Evolutionary conservation across 2,113 vertebrate genomes (phyloP).

Genomic region (Gnathonemus echidnorhynchus): DNA sequence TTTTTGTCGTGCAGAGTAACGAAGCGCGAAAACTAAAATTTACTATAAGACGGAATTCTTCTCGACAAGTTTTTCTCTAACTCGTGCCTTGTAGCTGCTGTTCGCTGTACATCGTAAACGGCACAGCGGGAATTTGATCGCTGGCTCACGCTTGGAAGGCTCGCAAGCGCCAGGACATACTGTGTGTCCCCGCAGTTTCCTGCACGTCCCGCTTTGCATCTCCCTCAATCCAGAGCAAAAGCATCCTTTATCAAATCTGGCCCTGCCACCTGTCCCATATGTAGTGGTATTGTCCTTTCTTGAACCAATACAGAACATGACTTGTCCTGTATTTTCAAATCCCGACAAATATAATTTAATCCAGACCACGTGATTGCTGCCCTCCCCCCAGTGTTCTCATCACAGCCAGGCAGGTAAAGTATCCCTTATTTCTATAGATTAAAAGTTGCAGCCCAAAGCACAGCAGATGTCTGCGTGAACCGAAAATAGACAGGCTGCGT

Average conservation of each 20-base stretch:
- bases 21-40: not conserved
- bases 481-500: not conserved
- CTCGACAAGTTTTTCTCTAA: not conserved
- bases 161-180: too few species aligned
- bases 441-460: not conserved
- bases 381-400: not conserved
- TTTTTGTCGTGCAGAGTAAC: not conserved
- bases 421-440: not conserved
- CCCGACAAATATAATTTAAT: not conserved
- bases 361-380: not conserved
- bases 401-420: not conserved
- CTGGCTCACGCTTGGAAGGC: too few species aligned
- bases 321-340: not conserved
- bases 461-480: not conserved
- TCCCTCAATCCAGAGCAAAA: not conserved
- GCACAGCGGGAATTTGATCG: not conserved
- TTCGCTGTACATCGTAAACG: not conserved
- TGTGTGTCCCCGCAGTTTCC: too few species aligned
- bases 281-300: not conserved
- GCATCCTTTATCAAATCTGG: not conserved
- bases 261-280: not conserved
- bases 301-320: not conserved
- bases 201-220: not conserved
- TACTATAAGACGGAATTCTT: not conserved
- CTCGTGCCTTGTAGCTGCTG: not conserved